Evolutionary conservation across 2,797 vertebrate genomes (phyloP).

Genomic region (Lacerta viridis): DNA sequence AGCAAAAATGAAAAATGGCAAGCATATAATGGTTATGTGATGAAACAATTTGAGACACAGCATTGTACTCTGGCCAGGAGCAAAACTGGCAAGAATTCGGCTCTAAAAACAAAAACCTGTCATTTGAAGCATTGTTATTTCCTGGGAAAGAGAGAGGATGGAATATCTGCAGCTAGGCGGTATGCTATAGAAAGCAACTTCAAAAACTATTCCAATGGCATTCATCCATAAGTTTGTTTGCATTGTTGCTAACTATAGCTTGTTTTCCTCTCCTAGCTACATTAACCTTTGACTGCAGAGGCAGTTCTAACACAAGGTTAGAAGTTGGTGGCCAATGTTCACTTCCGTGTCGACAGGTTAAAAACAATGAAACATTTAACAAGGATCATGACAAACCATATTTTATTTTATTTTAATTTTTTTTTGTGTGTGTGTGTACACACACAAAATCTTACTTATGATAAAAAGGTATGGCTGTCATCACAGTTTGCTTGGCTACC

Average conservation of each 20-base stretch:
- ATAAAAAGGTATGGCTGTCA: not conserved
- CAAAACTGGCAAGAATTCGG: constrained; percentile 17
- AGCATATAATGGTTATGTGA: not conserved
- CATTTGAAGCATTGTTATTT: not conserved
- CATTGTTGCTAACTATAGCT: constrained; percentile 54
- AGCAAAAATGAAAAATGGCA: constrained; percentile 7
- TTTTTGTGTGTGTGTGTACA: constrained; percentile 17
- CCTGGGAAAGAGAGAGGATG: constrained; percentile 1
- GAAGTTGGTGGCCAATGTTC: constrained; percentile 24
- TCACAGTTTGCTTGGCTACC: too few species aligned
- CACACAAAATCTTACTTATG: too few species aligned
- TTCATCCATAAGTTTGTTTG: not conserved
- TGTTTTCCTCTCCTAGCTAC: constrained; percentile 31
- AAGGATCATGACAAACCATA: not conserved
- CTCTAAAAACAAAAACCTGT: not conserved
- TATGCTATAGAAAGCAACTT: constrained; percentile 53
- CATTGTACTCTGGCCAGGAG: not conserved
- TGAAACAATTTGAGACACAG: not conserved
- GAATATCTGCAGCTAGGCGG: constrained; percentile 50
- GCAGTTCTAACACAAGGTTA: not conserved
- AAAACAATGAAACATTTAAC: constrained; percentile 19
- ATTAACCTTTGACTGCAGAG: constrained; percentile 40
- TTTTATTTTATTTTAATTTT: not conserved
- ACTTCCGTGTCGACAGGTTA: constrained; percentile 15
- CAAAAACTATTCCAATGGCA: constrained; percentile 51